Evolutionary conservation across 2,888 invertebrate species (phyloP).

Genomic region (Colletes collaris): DNA sequence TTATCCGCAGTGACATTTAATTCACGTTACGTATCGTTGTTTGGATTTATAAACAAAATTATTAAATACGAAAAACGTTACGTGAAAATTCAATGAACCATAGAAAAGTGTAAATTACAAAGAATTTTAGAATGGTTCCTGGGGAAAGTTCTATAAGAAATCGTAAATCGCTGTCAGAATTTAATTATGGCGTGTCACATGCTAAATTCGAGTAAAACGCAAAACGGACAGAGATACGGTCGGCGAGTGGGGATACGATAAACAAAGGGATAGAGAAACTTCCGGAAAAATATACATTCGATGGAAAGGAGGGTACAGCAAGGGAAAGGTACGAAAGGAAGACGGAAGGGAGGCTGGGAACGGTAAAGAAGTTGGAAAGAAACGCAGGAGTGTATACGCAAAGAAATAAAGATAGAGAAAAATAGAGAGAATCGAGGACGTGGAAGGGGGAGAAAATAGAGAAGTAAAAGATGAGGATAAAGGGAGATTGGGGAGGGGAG

Average conservation of each 20-base stretch:
- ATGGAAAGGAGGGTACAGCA: neutral
- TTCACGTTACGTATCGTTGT: too few relatives aligned
- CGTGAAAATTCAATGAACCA: too few relatives aligned
- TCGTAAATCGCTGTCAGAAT: too few relatives aligned
- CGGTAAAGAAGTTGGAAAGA: conserved; percentile 18
- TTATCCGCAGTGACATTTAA: too few relatives aligned
- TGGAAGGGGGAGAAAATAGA: neutral
- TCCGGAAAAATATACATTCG: conserved; percentile 4
- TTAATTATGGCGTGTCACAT: too few relatives aligned
- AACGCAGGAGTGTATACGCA: conserved; percentile 11
- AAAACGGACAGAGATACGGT: too few relatives aligned
- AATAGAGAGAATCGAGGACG: conserved; percentile 9
- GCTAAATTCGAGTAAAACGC: too few relatives aligned
- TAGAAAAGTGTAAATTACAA: too few relatives aligned
- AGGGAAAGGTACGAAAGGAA: neutral
- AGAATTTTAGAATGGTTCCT: too few relatives aligned
- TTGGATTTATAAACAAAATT: too few relatives aligned
- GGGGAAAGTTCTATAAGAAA: too few relatives aligned
- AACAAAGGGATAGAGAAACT: neutral
- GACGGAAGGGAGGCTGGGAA: neutral
- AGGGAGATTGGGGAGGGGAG: conserved; percentile 16
- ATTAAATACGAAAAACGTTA: too few relatives aligned
- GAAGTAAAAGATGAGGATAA: conserved; percentile 23
- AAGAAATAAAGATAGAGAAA: conserved; percentile 47
- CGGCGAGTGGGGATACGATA: neutral